Evolutionary conservation across 2,113 vertebrate species (phyloP), one percentile per base, ranked within the genome.

Genomic region (Tragelaphus scriptus): DNA sequence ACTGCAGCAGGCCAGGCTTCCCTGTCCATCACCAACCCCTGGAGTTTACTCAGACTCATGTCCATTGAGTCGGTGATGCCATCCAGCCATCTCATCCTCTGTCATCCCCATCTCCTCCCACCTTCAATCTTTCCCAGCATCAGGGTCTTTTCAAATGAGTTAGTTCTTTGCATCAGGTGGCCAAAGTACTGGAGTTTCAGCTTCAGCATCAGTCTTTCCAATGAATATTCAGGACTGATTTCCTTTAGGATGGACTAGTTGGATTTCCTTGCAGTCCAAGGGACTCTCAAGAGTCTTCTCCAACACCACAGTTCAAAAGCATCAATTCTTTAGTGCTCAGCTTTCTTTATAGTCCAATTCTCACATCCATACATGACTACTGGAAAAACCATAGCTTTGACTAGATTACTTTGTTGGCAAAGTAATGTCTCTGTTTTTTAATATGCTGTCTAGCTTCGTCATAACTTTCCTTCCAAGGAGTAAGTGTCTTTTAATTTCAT

Each of bases 271-370:
- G n/a, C n/a, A 40, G n/a, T 71, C n/a, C 19, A 71, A 71, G n/a
- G n/a, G 68, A 71, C 68, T 71, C 68, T 71, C 68, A 23, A 71
- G n/a, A 36, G n/a, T 40, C 68, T 23, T 36, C 19, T 71, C 12
- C 68, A 36, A 23, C 68, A 71, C 19, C n/a, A 40, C 68, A 71
- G n/a, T 71, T 71, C 19, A 71, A 71, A 40, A 71, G n/a, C n/a
- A 71, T 40, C 19, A 36, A 40, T 71, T 71, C n/a, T 40, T 71
- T 1, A 0, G 19, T 0, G 1, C n/a, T 71, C 19, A 71, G 5
- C n/a, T 23, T 36, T 71, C 65, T 71, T 71, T 71, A 23, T 71
- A 40, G 19, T 71, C 10, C 19, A 0, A 40, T 10, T 71, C 65
- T 71, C 68, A 71, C 19, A 71, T 36, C 68, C 68, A 40, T 71